Evolutionary conservation across 2,888 invertebrate species (phyloP).

Genomic region (Temnothorax ravouxi): DNA sequence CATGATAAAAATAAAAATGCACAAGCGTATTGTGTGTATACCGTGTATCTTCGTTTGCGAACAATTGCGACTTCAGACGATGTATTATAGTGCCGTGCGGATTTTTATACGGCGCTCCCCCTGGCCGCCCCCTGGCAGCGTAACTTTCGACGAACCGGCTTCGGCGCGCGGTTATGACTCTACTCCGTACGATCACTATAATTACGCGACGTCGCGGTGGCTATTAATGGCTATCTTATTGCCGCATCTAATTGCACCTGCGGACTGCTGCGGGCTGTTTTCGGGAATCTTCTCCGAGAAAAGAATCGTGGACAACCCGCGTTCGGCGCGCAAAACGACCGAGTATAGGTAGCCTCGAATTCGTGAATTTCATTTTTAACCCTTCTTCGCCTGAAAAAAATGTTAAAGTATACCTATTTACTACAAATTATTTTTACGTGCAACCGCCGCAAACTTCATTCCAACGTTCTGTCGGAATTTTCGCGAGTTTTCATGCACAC

Average conservation of each 20-base stretch:
- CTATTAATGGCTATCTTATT: slow-evolving; percentile 83
- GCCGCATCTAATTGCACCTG: slow-evolving; percentile 82
- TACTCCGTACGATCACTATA: slow-evolving; percentile 80
- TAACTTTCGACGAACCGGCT: slow-evolving; percentile 61
- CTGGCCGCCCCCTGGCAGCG: neutral
- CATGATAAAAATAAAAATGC: neutral
- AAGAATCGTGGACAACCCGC: slow-evolving; percentile 43
- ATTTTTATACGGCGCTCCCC: slow-evolving; percentile 22
- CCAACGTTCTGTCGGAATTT: slow-evolving; percentile 4
- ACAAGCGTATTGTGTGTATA: neutral
- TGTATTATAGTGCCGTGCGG: neutral
- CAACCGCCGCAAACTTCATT: neutral
- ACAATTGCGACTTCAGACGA: slow-evolving; percentile 27
- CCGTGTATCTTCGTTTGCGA: neutral
- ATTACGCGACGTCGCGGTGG: slow-evolving; percentile 81
- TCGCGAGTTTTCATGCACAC: slow-evolving; percentile 24
- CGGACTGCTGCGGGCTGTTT: slow-evolving; percentile 67
- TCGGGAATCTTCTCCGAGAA: slow-evolving; percentile 55
- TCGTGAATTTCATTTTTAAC: slow-evolving; percentile 39
- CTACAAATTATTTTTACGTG: slow-evolving; percentile 40
- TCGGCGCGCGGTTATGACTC: slow-evolving; percentile 77
- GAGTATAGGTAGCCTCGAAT: neutral
- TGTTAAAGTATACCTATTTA: slow-evolving; percentile 41
- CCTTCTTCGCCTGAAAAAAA: slow-evolving; percentile 31
- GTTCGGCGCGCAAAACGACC: slow-evolving; percentile 60